Base-by-base conservation (phyloP, 2,113 vertebrate species). In the Canis aureus region DNA sequence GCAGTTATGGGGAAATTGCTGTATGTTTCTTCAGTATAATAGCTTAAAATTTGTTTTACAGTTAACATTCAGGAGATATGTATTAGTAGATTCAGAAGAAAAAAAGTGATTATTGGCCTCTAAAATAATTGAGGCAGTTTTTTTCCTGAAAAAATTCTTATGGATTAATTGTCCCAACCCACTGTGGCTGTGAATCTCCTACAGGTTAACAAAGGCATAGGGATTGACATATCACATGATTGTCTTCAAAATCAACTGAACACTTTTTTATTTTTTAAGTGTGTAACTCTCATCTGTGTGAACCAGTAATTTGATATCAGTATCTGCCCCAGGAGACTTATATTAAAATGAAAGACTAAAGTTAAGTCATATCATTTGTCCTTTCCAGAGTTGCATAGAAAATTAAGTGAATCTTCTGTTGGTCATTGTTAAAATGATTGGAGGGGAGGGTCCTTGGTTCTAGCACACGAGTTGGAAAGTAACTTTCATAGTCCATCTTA, bases 81-180 rank as follows among this genome's bases (percentile, higher is more conserved):
- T 84, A 15, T 95, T 95, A n/a, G n/a, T 78, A 92, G 69, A 73
- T 89, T 93, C 35, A 81, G 35, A 73, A 73, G 62, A 49, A 66
- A 90, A 87, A 91, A 88, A n/a, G n/a, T 29, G 20, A 60, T 74
- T 69, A 81, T 73, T 91, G 81, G 22, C 16, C 15, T 91, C 23
- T 43, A 51, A 80, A 90, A n/a, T 95, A 53, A 81, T 81, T 87
- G 59, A 82, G 23, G 49, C 8, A 81, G 49, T 81, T 87, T 12
- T 12, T 90, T 90, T 97, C 43, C 9, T 35, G 71, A 71, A 76
- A 89, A 85, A 27, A n/a, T 76, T 69, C 23, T 81, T 35, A 64
- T 71, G 10, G 71, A 49, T 64, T 67, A 71, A 73, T 81, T 81
- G 22, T 57, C 89, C 25, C 64, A 71, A 57, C 15, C 83, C 53